Percentiles rank a stretch among this genome's conserved stretches.
These are phyloP conservation scores for Pseudopleuronectes americanus DNA, from an alignment of 2,797 vertebrate genomes.

Conservation along the genomic window DNA sequence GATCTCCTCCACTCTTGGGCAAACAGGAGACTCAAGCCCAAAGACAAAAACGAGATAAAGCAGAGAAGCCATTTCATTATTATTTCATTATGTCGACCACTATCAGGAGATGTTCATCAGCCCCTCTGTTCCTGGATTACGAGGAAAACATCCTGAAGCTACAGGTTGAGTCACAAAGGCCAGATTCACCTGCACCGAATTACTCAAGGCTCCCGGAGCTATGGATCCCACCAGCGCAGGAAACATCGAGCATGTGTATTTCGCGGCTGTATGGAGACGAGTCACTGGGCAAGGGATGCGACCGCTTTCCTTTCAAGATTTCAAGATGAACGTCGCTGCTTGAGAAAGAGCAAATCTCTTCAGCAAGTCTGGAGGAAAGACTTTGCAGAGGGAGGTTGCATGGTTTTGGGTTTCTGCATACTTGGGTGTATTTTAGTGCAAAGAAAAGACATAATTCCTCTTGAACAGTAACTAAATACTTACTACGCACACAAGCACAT, in stretches of 20 bases:
- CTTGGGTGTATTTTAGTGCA: slow-evolving; percentile 7
- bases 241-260: slow-evolving; percentile 45
- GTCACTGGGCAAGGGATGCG: background rate
- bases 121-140: background rate
- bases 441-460: slow-evolving; percentile 7
- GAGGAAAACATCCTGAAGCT: slow-evolving; percentile 29
- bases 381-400: background rate
- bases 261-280: slow-evolving; percentile 15
- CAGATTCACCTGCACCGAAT: slow-evolving; percentile 66
- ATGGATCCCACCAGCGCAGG: slow-evolving; percentile 41
- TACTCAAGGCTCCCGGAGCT: slow-evolving; percentile 34
- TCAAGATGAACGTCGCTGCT: background rate
- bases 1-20: background rate
- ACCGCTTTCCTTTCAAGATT: slow-evolving; percentile 2
- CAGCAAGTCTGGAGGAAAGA: background rate
- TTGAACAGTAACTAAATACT: slow-evolving; percentile 16
- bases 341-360: background rate
- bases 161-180: slow-evolving; percentile 62
- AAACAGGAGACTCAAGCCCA: background rate
- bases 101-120: slow-evolving; percentile 7
- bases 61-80: background rate
- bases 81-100: slow-evolving; percentile 1
- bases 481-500: slow-evolving; percentile 29
- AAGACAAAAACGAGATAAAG: background rate
- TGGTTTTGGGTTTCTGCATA: slow-evolving; percentile 1